Base-by-base conservation (phyloP, 2,113 vertebrate genomes). In the Protobothrops flavoviridis region DNA sequence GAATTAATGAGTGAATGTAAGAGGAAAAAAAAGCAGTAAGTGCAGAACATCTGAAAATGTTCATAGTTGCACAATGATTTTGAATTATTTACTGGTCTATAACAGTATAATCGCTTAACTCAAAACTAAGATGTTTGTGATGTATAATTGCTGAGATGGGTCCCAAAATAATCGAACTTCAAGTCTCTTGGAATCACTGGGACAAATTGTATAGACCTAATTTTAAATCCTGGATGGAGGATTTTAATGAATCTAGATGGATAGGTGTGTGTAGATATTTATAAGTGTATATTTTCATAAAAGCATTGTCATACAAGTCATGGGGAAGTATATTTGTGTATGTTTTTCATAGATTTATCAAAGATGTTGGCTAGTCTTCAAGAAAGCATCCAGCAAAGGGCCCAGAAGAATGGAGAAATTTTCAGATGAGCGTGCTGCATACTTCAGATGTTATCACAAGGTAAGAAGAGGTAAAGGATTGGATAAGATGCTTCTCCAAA, bases 331-430 rank as follows among this genome's bases (percentile, higher is more conserved):
- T 13, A 13, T 43, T 26, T 74, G 43, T 48, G 55, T 91, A 90
- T 97, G 94, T 97, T 88, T 87, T 81, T 97, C 95, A 86, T 95
- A 98, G 98, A 98, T 98, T 96, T 98, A 98, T 96, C 98, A 98
- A 50, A 97, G 98, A 92, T 98, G 98, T 94, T 98, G 98, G 98
- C 88, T 98, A 20, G 98, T 98, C 39, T 98, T 98, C 96, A 98
- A 98, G 97, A 98, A 98, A 33, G 98, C 98, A 59, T 98, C 98
- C 13, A 98, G 98, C 96, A 98, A 98, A 96, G 98, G 98, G 57
- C 98, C 98, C 20, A 98, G 98, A 94, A 97, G 98, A 93, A 97
- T 98, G 96, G 98, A 98, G 96, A 98, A 98, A 87, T 98, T 98
- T 97, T 98, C 98, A 1, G 98, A 98, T 93, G 98, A 98, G 26